Evolutionary conservation across 2,888 invertebrate genomes (phyloP), one percentile per base, ranked within the genome.

Genomic region (Sesamia inferens): DNA sequence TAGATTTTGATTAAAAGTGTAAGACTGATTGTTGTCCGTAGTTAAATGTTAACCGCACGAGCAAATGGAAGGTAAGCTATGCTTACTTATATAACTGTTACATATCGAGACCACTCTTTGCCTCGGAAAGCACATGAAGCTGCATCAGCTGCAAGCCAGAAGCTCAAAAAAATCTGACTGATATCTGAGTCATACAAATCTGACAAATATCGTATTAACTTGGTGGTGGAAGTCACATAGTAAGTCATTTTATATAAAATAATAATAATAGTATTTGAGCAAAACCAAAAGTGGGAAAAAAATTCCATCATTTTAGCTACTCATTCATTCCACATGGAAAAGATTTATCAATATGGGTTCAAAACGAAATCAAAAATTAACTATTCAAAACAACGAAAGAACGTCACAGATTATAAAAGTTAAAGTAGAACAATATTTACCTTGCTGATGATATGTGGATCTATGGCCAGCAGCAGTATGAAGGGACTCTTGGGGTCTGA

Each of bases 371-470:
- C 5, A 22, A 58, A 76, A 6, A 8, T 31, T 24, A 55, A 55
- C 11, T 51, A 77, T 47, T 58, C 54, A 11, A 82, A 59, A 64
- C 19, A 63, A 63, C 19, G 63, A 66, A 59, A 47, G 39, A 44
- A 68, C 31, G 10, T 67, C 70, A 70, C 70, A 64, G 16, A 64
- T 61, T 64, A 76, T 31, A 22, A 2, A 48, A 0, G 24, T 47
- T 19, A 22, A 39, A 42, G 7, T 61, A 24, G 6, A 10, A n/a
- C 0, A 31, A 74, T 78, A 77, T 88, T 84, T 82, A 98, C 99
- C 97, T 99, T 99, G 85, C 99, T 98, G 89, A 99, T 99, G 82
- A 99, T 99, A 94, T 99, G 99, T 2, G 99, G 99, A 97, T 99
- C 99, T 85, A 99, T 99, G 1, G 99, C 99, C 85, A 99, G 97